These are phyloP conservation scores for Temnopleurus reevesii DNA, from an alignment of 53 echinoderm and acorn worm species.

Conservation along the genomic window DNA sequence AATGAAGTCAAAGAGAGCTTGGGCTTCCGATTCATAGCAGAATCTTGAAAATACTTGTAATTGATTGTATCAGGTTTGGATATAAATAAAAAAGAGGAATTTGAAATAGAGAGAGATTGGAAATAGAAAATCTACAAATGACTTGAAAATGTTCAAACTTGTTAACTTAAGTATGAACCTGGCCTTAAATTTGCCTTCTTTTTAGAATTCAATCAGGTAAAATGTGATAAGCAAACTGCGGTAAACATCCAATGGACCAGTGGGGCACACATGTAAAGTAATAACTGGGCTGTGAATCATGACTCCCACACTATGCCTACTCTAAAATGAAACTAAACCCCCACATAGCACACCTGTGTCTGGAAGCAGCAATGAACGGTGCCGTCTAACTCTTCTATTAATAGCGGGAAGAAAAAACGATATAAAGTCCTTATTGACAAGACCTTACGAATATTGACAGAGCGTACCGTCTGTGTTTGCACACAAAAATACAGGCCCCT, in stretches of 20 bases:
- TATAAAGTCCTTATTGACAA: slow-evolving; percentile 46
- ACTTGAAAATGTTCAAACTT: no score
- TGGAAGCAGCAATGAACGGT: background rate
- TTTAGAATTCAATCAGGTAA: background rate
- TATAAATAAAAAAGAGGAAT: no score
- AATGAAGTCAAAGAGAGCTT: no score
- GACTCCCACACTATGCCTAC: background rate
- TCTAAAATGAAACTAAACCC: background rate
- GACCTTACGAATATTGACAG: slow-evolving; percentile 32
- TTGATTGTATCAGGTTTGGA: no score
- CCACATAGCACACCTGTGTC: background rate
- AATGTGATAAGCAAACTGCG: slow-evolving; percentile 8
- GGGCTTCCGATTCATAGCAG: no score
- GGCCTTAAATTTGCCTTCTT: no score
- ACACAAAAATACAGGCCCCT: background rate
- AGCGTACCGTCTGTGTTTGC: slow-evolving; percentile 44
- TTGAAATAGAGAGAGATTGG: no score
- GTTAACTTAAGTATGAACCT: no score
- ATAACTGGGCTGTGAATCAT: background rate
- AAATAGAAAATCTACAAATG: no score
- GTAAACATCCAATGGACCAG: background rate
- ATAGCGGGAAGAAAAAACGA: slow-evolving; percentile 20
- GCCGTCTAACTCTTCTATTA: background rate
- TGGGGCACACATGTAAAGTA: background rate
- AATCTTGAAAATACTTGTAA: no score